These are phyloP conservation scores for Acipenser ruthenus DNA, from an alignment of 2,797 vertebrate genomes.

Conservation along the genomic window DNA sequence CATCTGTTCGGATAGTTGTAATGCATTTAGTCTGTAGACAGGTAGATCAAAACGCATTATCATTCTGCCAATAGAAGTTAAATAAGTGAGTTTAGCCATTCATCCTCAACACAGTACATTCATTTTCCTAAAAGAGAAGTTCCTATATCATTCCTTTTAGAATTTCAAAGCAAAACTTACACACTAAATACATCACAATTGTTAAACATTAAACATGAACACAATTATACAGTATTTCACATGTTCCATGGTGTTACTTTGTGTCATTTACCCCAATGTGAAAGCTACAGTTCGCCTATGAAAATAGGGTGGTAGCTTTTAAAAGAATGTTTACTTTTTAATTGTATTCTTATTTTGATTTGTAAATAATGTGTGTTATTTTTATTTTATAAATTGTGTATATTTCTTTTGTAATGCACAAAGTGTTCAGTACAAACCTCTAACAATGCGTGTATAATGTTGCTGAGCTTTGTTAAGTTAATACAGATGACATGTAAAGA, in stretches of 20 bases:
- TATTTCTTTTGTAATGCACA: slow-evolving; percentile 84
- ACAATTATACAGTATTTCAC: slow-evolving; percentile 39
- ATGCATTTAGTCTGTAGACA: too few relatives aligned
- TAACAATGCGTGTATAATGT: slow-evolving; percentile 72
- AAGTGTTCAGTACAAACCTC: slow-evolving; percentile 75
- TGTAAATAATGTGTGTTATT: slow-evolving; percentile 76
- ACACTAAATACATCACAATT: neutral
- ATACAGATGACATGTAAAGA: slow-evolving; percentile 68
- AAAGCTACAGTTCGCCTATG: slow-evolving; percentile 36
- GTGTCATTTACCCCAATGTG: slow-evolving; percentile 18
- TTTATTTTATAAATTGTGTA: slow-evolving; percentile 73
- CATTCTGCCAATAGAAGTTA: too few relatives aligned
- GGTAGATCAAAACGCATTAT: too few relatives aligned
- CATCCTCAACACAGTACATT: neutral
- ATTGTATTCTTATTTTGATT: slow-evolving; percentile 57
- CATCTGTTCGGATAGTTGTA: too few relatives aligned
- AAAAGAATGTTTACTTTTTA: slow-evolving; percentile 69
- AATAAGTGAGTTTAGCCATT: neutral
- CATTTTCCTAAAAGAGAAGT: neutral
- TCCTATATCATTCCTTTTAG: neutral
- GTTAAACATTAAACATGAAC: neutral
- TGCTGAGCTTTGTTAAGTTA: slow-evolving; percentile 71
- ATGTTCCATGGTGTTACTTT: slow-evolving; percentile 26
- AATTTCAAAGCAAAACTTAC: neutral
- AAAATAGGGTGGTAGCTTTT: slow-evolving; percentile 35